Base-by-base conservation (phyloP, 1,140 invertebrate species). In the Diorhabda elongata region DNA sequence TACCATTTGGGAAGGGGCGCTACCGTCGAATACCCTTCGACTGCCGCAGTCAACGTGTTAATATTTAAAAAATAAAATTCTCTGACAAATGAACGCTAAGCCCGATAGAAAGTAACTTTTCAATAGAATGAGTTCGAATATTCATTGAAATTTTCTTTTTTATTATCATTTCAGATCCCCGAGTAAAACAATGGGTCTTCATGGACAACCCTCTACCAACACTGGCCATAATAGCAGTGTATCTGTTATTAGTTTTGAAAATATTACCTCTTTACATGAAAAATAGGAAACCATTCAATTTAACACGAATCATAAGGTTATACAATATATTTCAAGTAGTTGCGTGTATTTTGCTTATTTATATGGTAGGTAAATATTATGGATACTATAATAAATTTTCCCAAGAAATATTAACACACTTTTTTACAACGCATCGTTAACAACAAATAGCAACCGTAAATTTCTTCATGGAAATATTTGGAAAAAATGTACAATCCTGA, bases 211-310 rank as follows among this genome's bases (percentile, higher is more conserved):
- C 87, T 67, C 84, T 83, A 80, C 82, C 82, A 7, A 69, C 82
- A 2, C 2, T 84, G 2, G 67, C 70, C 3, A 83, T 92, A 57
- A 83, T 92, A 71, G 73, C 83, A 4, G 79, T 83, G 44, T 93
- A 93, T 75, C 80, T 92, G 58, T 82, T 85, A 61, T 81, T 88
- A 45, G 85, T 93, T 7, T 86, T 87, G 71, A 73, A 84, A 4
- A 66, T 88, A 3, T 86, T 92, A 6, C 91, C 91, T 2, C 80
- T 72, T n/a, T 84, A 80, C 70, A 91, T 91, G 90, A 83, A 86
- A 73, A 79, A 86, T 64, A 75, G 84, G 60, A 79, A 85, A 76
- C 84, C 90, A 52, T 86, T 86, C 71, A 78, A 85, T n/a, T 79
- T 90, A 9, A 84, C 86, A 73, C 78, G 73, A 42, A 73, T 85